Percentiles rank a stretch among this genome's conserved stretches.
Evolutionary conservation across 53 echinoderm and acorn worm genomes (phyloP).

Genomic region (Stichopus horrens): DNA sequence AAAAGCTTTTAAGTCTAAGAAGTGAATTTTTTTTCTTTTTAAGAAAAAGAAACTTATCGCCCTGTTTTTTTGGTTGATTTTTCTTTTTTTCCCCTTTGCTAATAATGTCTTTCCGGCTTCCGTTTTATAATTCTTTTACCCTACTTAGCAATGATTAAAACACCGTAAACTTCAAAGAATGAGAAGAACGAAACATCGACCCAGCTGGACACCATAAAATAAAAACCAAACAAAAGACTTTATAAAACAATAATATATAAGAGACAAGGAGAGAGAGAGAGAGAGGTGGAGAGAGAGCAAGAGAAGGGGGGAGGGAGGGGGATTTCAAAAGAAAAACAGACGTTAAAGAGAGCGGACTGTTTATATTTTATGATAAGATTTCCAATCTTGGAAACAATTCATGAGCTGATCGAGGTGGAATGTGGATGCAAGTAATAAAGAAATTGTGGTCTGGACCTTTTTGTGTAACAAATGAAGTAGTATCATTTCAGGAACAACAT

Average conservation of each 20-base stretch:
- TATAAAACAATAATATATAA: background rate
- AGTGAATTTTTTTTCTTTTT: background rate
- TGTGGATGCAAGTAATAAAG: no score
- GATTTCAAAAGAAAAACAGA: no score
- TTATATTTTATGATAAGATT: background rate
- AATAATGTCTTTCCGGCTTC: no score
- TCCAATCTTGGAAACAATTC: no score
- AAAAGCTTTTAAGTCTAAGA: constrained; percentile 31
- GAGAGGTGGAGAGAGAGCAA: background rate
- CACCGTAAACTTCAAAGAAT: constrained; percentile 19
- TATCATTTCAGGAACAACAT: no score
- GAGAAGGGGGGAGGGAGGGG: background rate
- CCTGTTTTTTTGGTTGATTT: no score
- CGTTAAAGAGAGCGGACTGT: background rate
- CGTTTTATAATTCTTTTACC: background rate
- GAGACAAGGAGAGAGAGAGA: background rate
- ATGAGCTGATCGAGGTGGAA: no score
- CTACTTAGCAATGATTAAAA: constrained; percentile 34
- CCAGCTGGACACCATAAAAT: background rate
- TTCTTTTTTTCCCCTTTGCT: background rate
- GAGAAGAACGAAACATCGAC: background rate
- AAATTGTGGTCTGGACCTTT: no score
- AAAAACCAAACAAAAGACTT: background rate
- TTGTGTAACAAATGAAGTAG: no score
- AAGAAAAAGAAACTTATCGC: no score